Evolutionary conservation across 2,113 vertebrate species (phyloP).

Genomic region (Pelvicachromis taeniatus): DNA sequence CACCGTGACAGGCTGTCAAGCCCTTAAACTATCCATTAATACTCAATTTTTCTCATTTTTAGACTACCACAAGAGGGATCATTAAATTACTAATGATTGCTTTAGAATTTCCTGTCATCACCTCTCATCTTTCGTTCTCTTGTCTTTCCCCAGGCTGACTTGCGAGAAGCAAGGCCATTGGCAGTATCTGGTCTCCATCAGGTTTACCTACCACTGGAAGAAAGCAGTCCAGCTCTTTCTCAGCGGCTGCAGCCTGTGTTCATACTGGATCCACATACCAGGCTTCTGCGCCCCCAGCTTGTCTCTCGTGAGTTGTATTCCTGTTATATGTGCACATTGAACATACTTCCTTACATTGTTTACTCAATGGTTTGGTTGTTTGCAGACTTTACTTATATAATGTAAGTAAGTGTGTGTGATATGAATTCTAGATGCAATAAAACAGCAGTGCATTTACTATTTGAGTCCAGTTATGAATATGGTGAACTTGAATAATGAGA

Average conservation of each 20-base stretch:
- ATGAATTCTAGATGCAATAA: background rate
- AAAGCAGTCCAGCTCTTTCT: constrained; percentile 68
- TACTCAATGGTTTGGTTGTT: background rate
- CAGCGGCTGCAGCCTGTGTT: constrained; percentile 83
- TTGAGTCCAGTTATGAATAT: background rate
- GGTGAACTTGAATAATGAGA: background rate
- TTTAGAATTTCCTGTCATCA: background rate
- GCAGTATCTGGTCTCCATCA: constrained; percentile 65
- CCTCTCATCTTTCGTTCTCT: background rate
- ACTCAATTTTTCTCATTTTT: background rate
- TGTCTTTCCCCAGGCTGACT: constrained; percentile 66
- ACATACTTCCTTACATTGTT: background rate
- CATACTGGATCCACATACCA: constrained; percentile 83
- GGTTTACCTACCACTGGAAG: constrained; percentile 75
- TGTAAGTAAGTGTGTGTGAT: background rate
- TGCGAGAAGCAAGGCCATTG: constrained; percentile 59
- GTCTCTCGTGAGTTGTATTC: constrained; percentile 74
- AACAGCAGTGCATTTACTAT: background rate
- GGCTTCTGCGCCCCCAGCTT: constrained; percentile 76
- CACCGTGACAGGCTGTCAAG: background rate
- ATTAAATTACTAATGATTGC: background rate
- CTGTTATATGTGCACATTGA: background rate
- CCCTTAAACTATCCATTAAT: background rate
- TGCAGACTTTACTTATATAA: background rate
- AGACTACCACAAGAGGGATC: background rate